Percentiles rank a stretch among this genome's conserved stretches.
These are phyloP conservation scores for Solea solea DNA, from an alignment of 2,113 vertebrate species.

Conservation along the genomic window DNA sequence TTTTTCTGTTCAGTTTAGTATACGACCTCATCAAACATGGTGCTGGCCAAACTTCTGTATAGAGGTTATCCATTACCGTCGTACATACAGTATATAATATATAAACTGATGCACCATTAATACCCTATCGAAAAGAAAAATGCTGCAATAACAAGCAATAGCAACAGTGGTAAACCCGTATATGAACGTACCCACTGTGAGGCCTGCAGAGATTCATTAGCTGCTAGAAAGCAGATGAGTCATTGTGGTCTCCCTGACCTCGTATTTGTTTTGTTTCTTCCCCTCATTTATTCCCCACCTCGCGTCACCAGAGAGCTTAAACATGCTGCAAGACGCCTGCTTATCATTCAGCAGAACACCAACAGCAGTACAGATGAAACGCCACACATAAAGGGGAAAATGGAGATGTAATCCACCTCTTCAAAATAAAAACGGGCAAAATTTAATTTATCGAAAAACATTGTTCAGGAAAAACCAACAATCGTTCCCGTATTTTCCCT, in stretches of 20 bases:
- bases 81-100: constrained; percentile 7
- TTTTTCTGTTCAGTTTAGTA: background rate
- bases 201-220: constrained; percentile 74
- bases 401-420: constrained; percentile 62
- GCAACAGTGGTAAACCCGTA: constrained; percentile 43
- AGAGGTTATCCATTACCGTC: background rate
- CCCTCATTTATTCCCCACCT: constrained; percentile 70
- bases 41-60: background rate
- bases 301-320: constrained; percentile 58
- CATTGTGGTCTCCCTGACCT: constrained; percentile 74
- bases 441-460: constrained; percentile 59
- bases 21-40: constrained; percentile 4
- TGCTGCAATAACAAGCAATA: constrained; percentile 48
- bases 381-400: constrained; percentile 41
- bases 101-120: constrained; percentile 17
- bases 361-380: constrained; percentile 45
- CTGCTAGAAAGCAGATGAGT: constrained; percentile 72
- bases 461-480: constrained; percentile 46
- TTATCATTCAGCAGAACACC: constrained; percentile 65
- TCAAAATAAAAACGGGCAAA: constrained; percentile 59
- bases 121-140: constrained; percentile 33
- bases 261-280: constrained; percentile 70
- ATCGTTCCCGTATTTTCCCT: constrained; percentile 52
- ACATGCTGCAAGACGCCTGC: constrained; percentile 56
- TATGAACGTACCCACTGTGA: constrained; percentile 51